Evolutionary conservation across 1,140 invertebrate genomes (phyloP).

Genomic region (Subanguina moxae): DNA sequence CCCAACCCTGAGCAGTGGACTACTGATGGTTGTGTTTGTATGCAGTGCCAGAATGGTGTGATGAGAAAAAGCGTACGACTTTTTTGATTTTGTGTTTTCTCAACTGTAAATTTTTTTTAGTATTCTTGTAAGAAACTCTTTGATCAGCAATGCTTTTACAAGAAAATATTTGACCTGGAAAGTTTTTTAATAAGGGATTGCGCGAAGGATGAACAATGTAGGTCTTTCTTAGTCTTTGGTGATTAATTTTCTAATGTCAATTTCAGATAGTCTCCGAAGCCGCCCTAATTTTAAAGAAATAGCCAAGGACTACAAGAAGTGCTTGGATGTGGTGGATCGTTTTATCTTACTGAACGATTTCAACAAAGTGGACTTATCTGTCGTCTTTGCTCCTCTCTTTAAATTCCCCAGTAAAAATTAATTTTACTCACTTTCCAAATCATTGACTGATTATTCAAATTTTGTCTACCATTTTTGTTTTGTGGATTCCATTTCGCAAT

Average conservation of each 20-base stretch:
- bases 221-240: not conserved
- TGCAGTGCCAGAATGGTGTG: constrained; percentile 28
- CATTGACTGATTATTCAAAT: not conserved
- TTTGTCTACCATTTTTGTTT: no score
- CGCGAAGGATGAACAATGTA: constrained; percentile 10
- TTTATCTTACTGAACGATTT: constrained; percentile 27
- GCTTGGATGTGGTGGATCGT: constrained; percentile 12
- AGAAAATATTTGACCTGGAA: constrained; percentile 34
- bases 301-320: constrained; percentile 14
- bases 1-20: constrained; percentile 19
- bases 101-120: not conserved
- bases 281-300: constrained; percentile 6
- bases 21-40: constrained; percentile 10
- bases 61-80: constrained; percentile 10
- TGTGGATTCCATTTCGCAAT: no score
- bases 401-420: not conserved
- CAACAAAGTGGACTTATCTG: constrained; percentile 32
- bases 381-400: constrained; percentile 27
- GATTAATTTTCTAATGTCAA: not conserved
- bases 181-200: constrained; percentile 17
- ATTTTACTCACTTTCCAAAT: not conserved
- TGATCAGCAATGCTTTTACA: constrained; percentile 34
- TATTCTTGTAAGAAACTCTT: constrained; percentile 26
- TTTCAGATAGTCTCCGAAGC: constrained; percentile 24
- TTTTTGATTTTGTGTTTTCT: not conserved